A percentile compares a stretch with the other conserved stretches of the same genome.
phyloP scores from a whole-genome alignment of 2,113 vertebrate species.

The Oxygymnocypris stewartii region DNA sequence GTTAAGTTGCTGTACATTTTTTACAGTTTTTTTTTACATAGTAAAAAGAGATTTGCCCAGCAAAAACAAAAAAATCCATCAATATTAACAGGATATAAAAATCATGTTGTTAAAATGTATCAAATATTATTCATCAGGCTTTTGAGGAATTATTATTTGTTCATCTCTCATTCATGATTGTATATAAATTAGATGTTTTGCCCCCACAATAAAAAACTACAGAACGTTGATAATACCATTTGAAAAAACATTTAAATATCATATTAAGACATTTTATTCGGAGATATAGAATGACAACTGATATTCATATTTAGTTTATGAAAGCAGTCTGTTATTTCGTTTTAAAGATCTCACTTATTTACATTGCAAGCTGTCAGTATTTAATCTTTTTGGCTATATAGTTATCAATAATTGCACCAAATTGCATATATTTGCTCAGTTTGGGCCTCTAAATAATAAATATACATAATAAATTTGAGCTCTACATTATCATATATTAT shows the following conservation, averaged over 20 bases:
- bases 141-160: not conserved
- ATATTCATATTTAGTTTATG: not conserved
- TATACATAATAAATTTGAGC: too few relatives aligned
- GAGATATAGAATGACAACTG: not conserved
- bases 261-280: not conserved
- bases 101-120: too few relatives aligned
- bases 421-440: not conserved
- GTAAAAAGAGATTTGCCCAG: too few relatives aligned
- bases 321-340: not conserved
- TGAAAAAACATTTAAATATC: not conserved
- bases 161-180: not conserved
- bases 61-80: too few relatives aligned
- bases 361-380: not conserved
- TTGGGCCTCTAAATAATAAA: not conserved
- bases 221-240: not conserved
- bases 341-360: not conserved
- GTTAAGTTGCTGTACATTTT: not conserved
- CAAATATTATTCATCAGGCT: too few relatives aligned
- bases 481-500: too few relatives aligned
- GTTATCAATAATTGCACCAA: not conserved
- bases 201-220: not conserved
- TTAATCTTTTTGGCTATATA: not conserved
- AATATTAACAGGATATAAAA: too few relatives aligned
- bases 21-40: too few relatives aligned
- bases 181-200: too few relatives aligned